These are phyloP conservation scores for Cygnus atratus DNA, from an alignment of 2,113 vertebrate species.

Conservation along the genomic window DNA sequence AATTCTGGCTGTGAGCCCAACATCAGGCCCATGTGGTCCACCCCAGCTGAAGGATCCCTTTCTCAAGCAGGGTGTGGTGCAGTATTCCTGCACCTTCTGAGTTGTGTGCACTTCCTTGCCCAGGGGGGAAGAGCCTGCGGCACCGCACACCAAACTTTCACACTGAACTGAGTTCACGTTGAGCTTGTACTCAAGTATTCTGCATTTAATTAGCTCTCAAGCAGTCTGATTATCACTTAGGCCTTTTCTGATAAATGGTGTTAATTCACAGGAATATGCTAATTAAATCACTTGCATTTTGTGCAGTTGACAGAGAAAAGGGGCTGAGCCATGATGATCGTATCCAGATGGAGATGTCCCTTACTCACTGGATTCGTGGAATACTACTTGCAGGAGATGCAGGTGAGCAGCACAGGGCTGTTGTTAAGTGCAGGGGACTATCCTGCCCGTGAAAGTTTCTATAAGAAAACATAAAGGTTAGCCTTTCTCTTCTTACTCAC, in stretches of 20 bases:
- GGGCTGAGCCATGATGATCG: not conserved
- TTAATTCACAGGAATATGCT: conserved; percentile 33
- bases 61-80: not conserved
- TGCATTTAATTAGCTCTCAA: conserved; percentile 64
- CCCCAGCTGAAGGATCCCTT: not conserved
- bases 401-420: not conserved
- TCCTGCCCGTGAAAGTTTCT: not conserved
- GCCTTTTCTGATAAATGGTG: conserved; percentile 64
- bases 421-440: not conserved
- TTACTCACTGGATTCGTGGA: not conserved
- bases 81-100: not conserved
- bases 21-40: not conserved
- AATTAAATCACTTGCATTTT: conserved; percentile 69
- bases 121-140: fast-evolving
- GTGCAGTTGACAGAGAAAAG: conserved; percentile 36
- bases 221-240: conserved; percentile 55
- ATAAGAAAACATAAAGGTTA: not conserved
- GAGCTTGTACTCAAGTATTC: conserved; percentile 1
- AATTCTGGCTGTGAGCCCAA: fast-evolving
- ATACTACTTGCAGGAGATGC: not conserved
- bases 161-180: not conserved
- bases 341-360: not conserved
- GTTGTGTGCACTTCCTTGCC: not conserved
- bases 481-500: not conserved
- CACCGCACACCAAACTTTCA: not conserved